Percentiles rank a stretch among this genome's conserved stretches.
These are phyloP conservation scores for Drosophila yakuba DNA, from an alignment of 1,140 invertebrate species.

Conservation along the genomic window DNA sequence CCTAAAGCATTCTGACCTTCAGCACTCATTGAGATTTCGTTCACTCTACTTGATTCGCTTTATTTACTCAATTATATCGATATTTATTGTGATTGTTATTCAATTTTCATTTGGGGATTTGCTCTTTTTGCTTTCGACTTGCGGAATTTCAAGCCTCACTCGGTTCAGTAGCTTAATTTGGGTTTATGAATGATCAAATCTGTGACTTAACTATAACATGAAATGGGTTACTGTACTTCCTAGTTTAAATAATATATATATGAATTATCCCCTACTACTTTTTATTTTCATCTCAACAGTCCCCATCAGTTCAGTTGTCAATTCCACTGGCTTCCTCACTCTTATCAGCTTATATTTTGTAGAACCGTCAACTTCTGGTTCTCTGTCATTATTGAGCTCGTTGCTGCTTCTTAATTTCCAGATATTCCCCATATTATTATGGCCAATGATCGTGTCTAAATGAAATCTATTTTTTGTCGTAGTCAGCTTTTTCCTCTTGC, in stretches of 20 bases:
- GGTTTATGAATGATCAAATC: conserved; percentile 34
- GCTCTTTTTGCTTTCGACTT: conserved; percentile 11
- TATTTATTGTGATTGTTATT: conserved; percentile 76
- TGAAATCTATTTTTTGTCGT: conserved; percentile 72
- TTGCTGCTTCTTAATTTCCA: conserved; percentile 48
- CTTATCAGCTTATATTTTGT: conserved; percentile 78
- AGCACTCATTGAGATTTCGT: conserved; percentile 76
- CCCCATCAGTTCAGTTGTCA: conserved; percentile 11
- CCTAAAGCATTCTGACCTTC: conserved; percentile 79
- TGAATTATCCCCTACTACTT: no score
- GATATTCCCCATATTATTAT: conserved; percentile 59
- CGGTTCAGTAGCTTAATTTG: conserved; percentile 68
- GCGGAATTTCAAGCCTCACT: conserved; percentile 7
- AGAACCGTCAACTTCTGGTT: conserved; percentile 45
- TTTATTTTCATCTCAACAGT: background rate
- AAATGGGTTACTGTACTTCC: background rate
- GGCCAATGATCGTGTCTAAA: conserved; percentile 79
- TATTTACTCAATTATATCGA: conserved; percentile 50
- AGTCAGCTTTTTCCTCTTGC: conserved; percentile 30
- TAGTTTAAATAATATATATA: no score
- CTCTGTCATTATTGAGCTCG: conserved; percentile 69
- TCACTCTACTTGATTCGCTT: conserved; percentile 28
- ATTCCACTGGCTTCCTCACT: conserved; percentile 39
- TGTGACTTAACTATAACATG: background rate
- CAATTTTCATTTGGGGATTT: conserved; percentile 57